These are phyloP conservation scores for Caenorhabditis sinica DNA, from an alignment of 2,888 invertebrate species.

Conservation along the genomic window DNA sequence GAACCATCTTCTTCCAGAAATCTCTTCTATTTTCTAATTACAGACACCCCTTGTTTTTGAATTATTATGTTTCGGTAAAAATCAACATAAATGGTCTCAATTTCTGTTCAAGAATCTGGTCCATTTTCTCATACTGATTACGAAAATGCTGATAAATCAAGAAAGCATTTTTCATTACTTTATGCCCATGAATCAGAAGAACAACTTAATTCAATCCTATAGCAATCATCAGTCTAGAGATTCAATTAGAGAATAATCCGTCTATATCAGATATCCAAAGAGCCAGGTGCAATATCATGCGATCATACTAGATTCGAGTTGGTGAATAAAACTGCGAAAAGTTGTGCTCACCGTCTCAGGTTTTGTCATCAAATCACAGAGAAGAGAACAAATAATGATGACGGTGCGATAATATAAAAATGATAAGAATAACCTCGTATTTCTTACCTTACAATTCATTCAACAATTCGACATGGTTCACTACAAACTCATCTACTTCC, in stretches of 20 bases:
- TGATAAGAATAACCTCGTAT: slow-evolving; percentile 32
- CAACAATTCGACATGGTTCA: slow-evolving; percentile 43
- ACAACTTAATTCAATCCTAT: not conserved
- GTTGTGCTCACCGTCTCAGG: slow-evolving; percentile 21
- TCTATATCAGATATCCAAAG: not conserved
- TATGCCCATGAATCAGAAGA: not conserved
- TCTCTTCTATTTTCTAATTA: too few species aligned
- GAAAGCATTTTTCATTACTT: not conserved
- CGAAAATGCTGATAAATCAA: not conserved
- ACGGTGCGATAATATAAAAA: slow-evolving; percentile 7
- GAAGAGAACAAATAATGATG: slow-evolving; percentile 38
- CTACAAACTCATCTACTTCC: slow-evolving; percentile 66
- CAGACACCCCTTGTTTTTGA: too few species aligned
- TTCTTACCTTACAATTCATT: slow-evolving; percentile 22
- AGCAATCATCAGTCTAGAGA: not conserved
- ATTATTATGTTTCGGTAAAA: too few species aligned
- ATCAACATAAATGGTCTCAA: too few species aligned
- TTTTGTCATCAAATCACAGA: slow-evolving; percentile 35
- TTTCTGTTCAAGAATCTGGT: too few species aligned
- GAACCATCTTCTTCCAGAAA: too few species aligned
- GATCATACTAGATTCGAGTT: slow-evolving; percentile 24
- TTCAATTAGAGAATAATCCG: not conserved
- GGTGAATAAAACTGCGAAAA: slow-evolving; percentile 15
- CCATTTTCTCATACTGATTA: not conserved
- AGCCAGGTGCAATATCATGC: not conserved